Conservation (phyloP, 1,140 invertebrate species). For the Neuroterus valhalla region DNA sequence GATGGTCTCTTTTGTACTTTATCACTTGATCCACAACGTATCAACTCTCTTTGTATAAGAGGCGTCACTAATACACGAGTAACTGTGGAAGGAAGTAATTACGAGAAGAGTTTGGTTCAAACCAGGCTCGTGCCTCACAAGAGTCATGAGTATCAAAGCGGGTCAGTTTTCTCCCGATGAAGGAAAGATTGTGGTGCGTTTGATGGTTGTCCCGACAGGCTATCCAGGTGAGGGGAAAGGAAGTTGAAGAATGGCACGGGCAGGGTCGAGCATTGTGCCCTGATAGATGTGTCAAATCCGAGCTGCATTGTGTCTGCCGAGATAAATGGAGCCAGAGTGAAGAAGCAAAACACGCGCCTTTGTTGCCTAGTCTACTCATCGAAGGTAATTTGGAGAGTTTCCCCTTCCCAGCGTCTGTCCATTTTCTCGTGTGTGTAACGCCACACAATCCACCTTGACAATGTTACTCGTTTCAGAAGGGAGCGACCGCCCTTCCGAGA, state of each 20-base stretch:
- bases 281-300: conserved; percentile 78
- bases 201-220: conserved; percentile 43
- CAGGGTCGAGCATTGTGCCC: conserved; percentile 67
- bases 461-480: neutral
- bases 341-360: conserved; percentile 77
- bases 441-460: neutral
- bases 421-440: conserved; percentile 31
- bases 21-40: too few species aligned
- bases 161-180: conserved; percentile 12
- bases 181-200: conserved; percentile 39
- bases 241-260: conserved; percentile 58
- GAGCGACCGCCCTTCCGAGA: neutral
- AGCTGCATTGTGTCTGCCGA: conserved; percentile 74
- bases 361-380: conserved; percentile 72
- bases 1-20: too few species aligned
- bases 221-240: conserved; percentile 38
- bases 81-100: conserved; percentile 32
- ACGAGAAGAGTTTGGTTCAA: conserved; percentile 32
- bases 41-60: too few species aligned
- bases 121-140: conserved; percentile 30
- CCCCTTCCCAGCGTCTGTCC: conserved; percentile 35
- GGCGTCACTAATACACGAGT: too few species aligned
- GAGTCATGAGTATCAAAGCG: conserved; percentile 35
- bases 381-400: conserved; percentile 68
- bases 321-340: conserved; percentile 76